Evolutionary conservation across 2,888 invertebrate species (phyloP), one percentile per base, ranked within the genome.

Genomic region (Diplazon laetatorius): DNA sequence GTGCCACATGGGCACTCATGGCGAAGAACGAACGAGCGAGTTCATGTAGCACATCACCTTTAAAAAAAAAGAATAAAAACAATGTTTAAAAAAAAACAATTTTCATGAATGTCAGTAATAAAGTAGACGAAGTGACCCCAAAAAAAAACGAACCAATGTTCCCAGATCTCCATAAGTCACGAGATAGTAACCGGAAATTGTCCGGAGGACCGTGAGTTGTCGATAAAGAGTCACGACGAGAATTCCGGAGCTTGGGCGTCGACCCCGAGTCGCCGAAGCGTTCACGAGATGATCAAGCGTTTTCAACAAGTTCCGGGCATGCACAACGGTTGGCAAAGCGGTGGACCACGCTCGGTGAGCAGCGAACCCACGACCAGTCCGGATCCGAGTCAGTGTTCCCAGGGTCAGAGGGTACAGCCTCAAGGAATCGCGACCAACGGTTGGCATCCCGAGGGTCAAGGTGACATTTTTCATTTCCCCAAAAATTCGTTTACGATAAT

Each of bases 271-370:
- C 83, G 90, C 1, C 83, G 88, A 37, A 91, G 89, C 74, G 91
- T 91, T 12, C 91, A 91, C 72, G 91, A 91, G 80, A 91, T 91
- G 85, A 90, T 91, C 62, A 89, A 90, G 48, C 85, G 89, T 62
- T 89, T 91, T 83, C 91, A 91, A 66, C 87, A 89, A 82, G 86
- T 88, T 76, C 88, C 89, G 63, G 87, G 87, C 60, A 85, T 87
- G 83, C 88, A 88, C 69, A 87, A 86, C 71, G 87, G 87, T 12
- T 88, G 89, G 88, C 60, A n/a, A n/a, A n/a, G 57, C 35, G 82
- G 85, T 39, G 83, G 83, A 16, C 77, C 83, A 12, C 84, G 85
- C 68, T 86, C 88, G 2, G 71, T 79, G n/a, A 86, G 86, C 57
- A 88, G 85, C 71, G 87, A 85, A 76, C 87, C 85, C 18, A 85